phyloP scores from a whole-genome alignment of 2,888 invertebrate species.

The Hecatera dysodea region DNA sequence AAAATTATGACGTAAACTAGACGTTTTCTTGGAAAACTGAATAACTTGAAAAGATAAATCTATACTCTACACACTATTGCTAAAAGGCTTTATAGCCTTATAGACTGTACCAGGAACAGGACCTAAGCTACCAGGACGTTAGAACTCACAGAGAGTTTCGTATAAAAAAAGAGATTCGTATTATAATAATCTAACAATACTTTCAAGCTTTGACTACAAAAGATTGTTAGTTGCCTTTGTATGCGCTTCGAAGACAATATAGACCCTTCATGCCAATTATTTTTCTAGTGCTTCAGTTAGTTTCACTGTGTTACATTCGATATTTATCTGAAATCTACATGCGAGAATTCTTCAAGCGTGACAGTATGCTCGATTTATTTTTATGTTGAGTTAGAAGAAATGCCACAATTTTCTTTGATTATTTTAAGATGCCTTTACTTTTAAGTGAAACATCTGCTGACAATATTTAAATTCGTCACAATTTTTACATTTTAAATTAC shows the following conservation, averaged over 20 bases:
- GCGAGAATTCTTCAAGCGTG: constrained; percentile 15
- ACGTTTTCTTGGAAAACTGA: background rate
- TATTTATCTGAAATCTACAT: constrained; percentile 25
- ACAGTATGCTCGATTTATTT: background rate
- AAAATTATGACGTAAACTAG: no score
- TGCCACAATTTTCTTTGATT: background rate
- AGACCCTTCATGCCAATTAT: constrained; percentile 71
- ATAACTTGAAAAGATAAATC: background rate
- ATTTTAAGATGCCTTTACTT: background rate
- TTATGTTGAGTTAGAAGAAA: background rate
- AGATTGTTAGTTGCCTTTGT: constrained; percentile 66
- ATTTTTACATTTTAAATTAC: background rate
- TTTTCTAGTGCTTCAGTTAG: constrained; percentile 58
- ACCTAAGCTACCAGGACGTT: background rate
- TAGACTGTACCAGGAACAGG: background rate
- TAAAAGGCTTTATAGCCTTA: background rate
- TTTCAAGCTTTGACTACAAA: constrained; percentile 64
- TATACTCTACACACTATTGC: background rate
- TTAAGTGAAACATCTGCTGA: background rate
- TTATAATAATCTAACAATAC: constrained; percentile 21
- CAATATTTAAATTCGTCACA: background rate
- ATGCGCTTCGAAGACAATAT: constrained; percentile 34
- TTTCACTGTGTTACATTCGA: constrained; percentile 22
- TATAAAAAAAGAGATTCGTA: background rate
- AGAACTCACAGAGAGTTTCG: background rate